These are phyloP conservation scores for Nymphalis io DNA, from an alignment of 1,140 invertebrate genomes.

Conservation along the genomic window DNA sequence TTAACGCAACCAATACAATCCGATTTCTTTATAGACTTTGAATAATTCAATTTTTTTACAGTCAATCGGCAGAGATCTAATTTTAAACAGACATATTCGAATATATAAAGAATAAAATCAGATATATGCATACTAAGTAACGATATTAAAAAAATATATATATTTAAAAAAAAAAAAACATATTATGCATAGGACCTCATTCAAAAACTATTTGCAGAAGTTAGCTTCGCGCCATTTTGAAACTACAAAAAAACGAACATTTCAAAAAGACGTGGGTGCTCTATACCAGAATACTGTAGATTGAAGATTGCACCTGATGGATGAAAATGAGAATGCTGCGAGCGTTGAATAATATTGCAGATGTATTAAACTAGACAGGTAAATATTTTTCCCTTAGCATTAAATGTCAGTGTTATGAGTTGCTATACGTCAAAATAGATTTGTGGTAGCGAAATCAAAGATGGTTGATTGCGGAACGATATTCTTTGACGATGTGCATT, in stretches of 20 bases:
- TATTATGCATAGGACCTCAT: neutral
- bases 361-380: conserved; percentile 39
- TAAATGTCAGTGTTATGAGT: conserved; percentile 18
- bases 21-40: too few species aligned
- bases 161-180: too few species aligned
- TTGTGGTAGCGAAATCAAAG: conserved; percentile 3
- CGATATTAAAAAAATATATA: too few species aligned
- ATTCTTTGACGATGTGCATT: too few species aligned
- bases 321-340: conserved; percentile 50
- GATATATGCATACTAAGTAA: too few species aligned
- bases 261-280: conserved; percentile 43
- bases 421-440: conserved; percentile 29
- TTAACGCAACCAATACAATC: neutral
- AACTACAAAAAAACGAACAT: conserved; percentile 3
- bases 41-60: too few species aligned
- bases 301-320: conserved; percentile 63
- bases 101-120: too few species aligned
- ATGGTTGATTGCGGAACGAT: conserved; percentile 2
- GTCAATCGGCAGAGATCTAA: too few species aligned
- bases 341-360: conserved; percentile 45
- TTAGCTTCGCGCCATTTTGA: neutral
- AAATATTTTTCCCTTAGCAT: conserved; percentile 19
- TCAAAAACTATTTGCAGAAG: neutral
- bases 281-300: conserved; percentile 39
- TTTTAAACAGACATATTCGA: too few species aligned